These are phyloP conservation scores for Mythimna loreyi DNA, from an alignment of 2,888 invertebrate species.

Conservation along the genomic window DNA sequence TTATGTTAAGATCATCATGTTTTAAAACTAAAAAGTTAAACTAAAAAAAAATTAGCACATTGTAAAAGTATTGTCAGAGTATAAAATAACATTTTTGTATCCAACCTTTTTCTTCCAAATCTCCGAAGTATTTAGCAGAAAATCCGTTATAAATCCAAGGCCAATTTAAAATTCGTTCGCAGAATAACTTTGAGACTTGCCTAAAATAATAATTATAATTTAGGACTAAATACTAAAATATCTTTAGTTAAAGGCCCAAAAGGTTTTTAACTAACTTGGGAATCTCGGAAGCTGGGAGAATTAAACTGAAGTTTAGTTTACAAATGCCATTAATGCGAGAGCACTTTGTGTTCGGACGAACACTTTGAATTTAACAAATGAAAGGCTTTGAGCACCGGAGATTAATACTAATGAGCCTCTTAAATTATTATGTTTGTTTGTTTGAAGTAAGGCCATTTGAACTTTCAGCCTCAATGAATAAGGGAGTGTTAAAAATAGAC, in stretches of 20 bases:
- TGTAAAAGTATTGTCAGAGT: no score
- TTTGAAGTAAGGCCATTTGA: conserved; percentile 5
- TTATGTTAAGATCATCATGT: background rate
- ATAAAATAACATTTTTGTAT: background rate
- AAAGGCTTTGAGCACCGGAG: conserved; percentile 20
- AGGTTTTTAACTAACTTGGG: conserved; percentile 52
- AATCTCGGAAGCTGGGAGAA: conserved; percentile 43
- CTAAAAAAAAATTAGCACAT: no score
- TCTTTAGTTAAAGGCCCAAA: conserved; percentile 33
- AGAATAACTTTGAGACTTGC: conserved; percentile 26
- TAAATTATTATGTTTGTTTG: conserved; percentile 41
- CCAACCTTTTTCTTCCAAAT: conserved; percentile 10
- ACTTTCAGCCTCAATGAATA: conserved; percentile 6
- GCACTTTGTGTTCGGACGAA: conserved; percentile 49
- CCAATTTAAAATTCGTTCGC: conserved; percentile 29
- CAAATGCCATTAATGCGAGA: conserved; percentile 54
- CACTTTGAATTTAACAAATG: conserved; percentile 58
- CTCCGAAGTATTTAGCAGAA: conserved; percentile 5
- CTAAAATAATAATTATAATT: conserved; percentile 46
- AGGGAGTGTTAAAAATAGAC: background rate
- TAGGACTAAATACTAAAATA: conserved; percentile 42
- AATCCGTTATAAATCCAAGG: conserved; percentile 32
- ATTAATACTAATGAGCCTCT: conserved; percentile 42
- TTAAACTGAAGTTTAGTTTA: conserved; percentile 47
- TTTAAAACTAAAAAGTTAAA: background rate